These are phyloP conservation scores for Vulpes vulpes DNA, from an alignment of 2,113 vertebrate species.

Conservation along the genomic window DNA sequence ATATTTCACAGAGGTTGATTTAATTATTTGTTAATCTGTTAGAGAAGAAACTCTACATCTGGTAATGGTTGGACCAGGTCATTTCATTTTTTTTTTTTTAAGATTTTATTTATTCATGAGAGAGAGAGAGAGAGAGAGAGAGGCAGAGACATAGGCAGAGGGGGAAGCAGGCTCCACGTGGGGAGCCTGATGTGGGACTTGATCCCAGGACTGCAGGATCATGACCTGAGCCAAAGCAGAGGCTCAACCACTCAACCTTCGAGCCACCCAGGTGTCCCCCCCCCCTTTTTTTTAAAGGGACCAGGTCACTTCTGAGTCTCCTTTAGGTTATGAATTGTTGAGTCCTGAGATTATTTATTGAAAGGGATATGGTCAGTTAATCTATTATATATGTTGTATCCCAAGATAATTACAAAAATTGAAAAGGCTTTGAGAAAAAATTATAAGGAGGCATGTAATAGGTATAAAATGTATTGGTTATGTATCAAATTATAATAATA, in stretches of 20 bases:
- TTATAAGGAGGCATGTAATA: neutral
- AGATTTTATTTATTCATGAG: no score
- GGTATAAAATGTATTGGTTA: neutral
- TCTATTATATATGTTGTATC: neutral
- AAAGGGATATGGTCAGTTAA: neutral
- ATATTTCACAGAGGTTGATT: neutral
- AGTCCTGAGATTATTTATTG: neutral
- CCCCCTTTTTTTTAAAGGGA: no score
- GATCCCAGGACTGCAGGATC: no score
- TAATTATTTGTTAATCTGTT: neutral
- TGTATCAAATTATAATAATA: neutral
- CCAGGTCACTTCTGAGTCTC: neutral
- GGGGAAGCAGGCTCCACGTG: no score
- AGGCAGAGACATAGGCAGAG: no score
- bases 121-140: no score
- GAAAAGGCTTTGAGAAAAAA: neutral
- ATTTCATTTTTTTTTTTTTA: neutral
- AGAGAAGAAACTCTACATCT: neutral
- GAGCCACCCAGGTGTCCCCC: no score
- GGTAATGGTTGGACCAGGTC: neutral
- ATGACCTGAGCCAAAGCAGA: no score
- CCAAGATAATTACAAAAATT: neutral
- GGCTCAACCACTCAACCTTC: no score
- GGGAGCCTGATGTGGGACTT: no score
- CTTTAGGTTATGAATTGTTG: neutral